Conservation (phyloP, 1,140 invertebrate species). For the Bombus terrestris region DNA sequence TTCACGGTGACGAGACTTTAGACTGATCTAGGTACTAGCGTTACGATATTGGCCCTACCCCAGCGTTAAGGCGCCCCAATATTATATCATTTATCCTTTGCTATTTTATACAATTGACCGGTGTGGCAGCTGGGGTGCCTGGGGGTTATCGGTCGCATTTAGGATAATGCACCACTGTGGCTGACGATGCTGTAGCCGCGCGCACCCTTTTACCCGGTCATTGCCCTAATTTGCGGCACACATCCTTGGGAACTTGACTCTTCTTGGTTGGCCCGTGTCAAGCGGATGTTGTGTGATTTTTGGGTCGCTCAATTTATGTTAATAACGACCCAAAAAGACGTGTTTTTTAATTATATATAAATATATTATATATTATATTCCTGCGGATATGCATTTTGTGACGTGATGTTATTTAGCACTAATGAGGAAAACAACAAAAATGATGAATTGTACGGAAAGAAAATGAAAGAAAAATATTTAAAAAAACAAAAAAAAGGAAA, state of each 20-base stretch:
- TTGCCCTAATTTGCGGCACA: slow-evolving; percentile 74
- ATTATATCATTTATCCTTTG: slow-evolving; percentile 49
- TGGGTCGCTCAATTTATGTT: slow-evolving; percentile 76
- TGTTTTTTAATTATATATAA: slow-evolving; percentile 85
- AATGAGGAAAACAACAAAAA: slow-evolving; percentile 75
- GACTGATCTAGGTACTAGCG: slow-evolving; percentile 83
- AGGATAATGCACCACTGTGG: slow-evolving; percentile 81
- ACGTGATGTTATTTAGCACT: slow-evolving; percentile 92
- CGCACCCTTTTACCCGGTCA: slow-evolving; percentile 75
- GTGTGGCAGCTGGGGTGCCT: slow-evolving; percentile 73
- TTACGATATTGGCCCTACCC: slow-evolving; percentile 78
- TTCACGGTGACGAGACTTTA: slow-evolving; percentile 83
- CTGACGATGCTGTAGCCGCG: slow-evolving; percentile 76
- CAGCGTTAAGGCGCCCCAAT: slow-evolving; percentile 69
- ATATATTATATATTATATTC: slow-evolving; percentile 91
- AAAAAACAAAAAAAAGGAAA: slow-evolving; percentile 4
- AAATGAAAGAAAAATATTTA: slow-evolving; percentile 74
- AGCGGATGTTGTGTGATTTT: slow-evolving; percentile 80
- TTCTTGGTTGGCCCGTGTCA: slow-evolving; percentile 80
- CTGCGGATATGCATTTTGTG: slow-evolving; percentile 89
- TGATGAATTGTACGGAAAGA: slow-evolving; percentile 54
- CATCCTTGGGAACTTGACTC: slow-evolving; percentile 74
- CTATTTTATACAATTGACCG: slow-evolving; percentile 67
- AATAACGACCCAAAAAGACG: slow-evolving; percentile 76
- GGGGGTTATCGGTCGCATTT: slow-evolving; percentile 76